Evolutionary conservation across 2,113 vertebrate genomes (phyloP), one percentile per base, ranked within the genome.

Genomic region (Jacana jacana): DNA sequence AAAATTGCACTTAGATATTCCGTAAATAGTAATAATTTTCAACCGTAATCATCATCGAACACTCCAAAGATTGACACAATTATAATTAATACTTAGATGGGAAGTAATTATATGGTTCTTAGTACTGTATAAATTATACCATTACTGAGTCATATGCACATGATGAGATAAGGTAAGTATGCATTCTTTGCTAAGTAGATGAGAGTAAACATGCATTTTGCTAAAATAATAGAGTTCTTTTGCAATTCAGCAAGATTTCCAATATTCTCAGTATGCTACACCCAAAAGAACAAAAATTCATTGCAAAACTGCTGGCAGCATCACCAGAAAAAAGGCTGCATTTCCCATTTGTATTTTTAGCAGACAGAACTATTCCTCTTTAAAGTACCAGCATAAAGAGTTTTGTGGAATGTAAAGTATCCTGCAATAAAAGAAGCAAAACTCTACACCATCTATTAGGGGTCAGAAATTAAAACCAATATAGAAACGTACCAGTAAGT

Each of bases 61-160:
- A 70, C 52, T 93, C 85, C 68, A 92, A 89, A 96, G 71, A 94
- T 30, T 87, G 75, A 86, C 80, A 91, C 76, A 91, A 88, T 87
- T 90, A 94, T 79, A 95, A 93, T 93, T 93, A 91, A 94, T 88
- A 88, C 44, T 86, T 93, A 85, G 75, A 95, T 82, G 46, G 86
- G 81, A 91, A 92, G 85, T 83, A 94, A 97, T 95, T 80, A 85
- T 49, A 80, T 61, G 72, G 58, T 75, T 91, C 63, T 94, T 77
- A 89, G 35, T 94, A 88, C 83, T 97, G 51, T 86, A 89, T 94
- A 94, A 93, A 91, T 94, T 71, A 86, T 22, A 84, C 55, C 69
- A 91, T 86, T 90, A 93, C 46, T 92, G 93, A 94, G 48, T 91
- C 81, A 88, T 40, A 72, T 33, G 61, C 88, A 88, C 39, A 81